Evolutionary conservation across 2,113 vertebrate species (phyloP), one percentile per base, ranked within the genome.

Genomic region (Pluvialis apricaria): DNA sequence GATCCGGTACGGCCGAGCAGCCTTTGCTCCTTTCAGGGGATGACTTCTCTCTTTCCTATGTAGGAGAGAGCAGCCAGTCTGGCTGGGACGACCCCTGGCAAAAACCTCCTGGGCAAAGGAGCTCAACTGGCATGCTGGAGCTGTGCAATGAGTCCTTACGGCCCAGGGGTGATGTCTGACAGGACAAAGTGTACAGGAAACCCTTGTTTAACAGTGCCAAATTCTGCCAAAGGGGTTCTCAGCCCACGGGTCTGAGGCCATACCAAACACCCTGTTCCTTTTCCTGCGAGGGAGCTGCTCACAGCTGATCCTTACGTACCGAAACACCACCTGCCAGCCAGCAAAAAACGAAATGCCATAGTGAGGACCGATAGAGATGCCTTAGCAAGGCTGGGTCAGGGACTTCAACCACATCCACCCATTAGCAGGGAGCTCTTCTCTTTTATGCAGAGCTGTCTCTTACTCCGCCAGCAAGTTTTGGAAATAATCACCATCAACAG

Each of bases 91-190:
- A 24, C 2, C 9, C 32, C 34, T 47, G 40, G 26, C 29, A 52
- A 75, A 90, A 80, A 42, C 5, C 18, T 75, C n/a, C 29, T 13
- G 15, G 10, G 15, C 29, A 80, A 73, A 77, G 31, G 38, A 91
- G 18, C 11, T 0, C 7, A 1, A 2, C 9, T 40, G 54, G 26
- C 34, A 47, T 57, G 29, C 9, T 2, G 2, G 69, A 65, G 22
- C n/a, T 64, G 26, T 83, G 62, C 79, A 76, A 12, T 2, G 17
- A 51, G 38, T 38, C 36, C 29, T 57, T 65, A 42, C 6, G 49
- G 54, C 15, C 51, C 14, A 42, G 13, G 10, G 4, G 11, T 47
- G 29, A 36, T 44, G 11, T 31, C 54, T 57, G 26, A 65, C 15
- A n/a, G 20, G 31, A 57, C 28, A 57, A 84, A 73, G 12, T 22